Conservation (phyloP, 1,140 invertebrate genomes). For the Agrypnia vestita region DNA sequence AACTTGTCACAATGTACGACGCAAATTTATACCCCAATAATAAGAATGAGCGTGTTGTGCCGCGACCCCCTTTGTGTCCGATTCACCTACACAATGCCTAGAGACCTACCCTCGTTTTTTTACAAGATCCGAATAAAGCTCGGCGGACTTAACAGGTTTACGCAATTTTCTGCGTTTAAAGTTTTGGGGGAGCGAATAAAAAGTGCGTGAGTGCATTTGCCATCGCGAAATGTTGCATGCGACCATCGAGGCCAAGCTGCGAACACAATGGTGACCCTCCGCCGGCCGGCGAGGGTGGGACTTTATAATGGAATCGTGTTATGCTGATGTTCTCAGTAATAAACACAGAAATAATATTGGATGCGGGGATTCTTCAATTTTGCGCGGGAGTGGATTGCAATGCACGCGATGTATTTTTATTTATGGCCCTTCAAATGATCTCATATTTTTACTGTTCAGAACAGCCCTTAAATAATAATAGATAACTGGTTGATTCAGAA, state of each 20-base stretch:
- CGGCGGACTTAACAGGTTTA: slow-evolving; percentile 59
- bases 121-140: slow-evolving; percentile 40
- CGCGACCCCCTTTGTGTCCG: slow-evolving; percentile 37
- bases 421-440: slow-evolving; percentile 4
- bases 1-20: slow-evolving; percentile 50
- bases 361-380: slow-evolving; percentile 36
- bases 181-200: slow-evolving; percentile 43
- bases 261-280: slow-evolving; percentile 52
- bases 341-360: slow-evolving; percentile 52
- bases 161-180: slow-evolving; percentile 60
- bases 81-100: slow-evolving; percentile 45
- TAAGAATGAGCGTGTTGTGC: slow-evolving; percentile 33
- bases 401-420: slow-evolving; percentile 31
- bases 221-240: slow-evolving; percentile 47
- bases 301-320: slow-evolving; percentile 52
- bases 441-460: background rate
- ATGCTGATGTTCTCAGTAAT: slow-evolving; percentile 55
- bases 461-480: too few species aligned
- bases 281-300: slow-evolving; percentile 22
- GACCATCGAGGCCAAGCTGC: slow-evolving; percentile 29
- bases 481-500: too few species aligned
- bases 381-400: slow-evolving; percentile 26
- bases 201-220: slow-evolving; percentile 43
- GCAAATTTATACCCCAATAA: slow-evolving; percentile 48
- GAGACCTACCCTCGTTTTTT: slow-evolving; percentile 43